Evolutionary conservation across 1,140 invertebrate species (phyloP).

Genomic region (Brachionus rotundiformis): DNA sequence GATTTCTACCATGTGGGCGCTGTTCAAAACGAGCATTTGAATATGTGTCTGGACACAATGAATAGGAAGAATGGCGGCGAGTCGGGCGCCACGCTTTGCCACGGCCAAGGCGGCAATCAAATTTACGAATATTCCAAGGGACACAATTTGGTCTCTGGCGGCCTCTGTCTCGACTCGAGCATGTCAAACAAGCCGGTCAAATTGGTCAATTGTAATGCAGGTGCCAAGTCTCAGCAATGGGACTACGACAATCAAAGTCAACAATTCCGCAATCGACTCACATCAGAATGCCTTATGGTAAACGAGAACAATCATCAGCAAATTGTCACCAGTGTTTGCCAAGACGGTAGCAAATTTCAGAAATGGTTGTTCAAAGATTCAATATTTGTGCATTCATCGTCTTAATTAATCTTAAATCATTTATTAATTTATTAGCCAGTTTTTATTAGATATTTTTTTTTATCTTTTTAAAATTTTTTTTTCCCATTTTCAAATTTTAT

Average conservation of each 20-base stretch:
- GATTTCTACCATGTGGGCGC: conserved; percentile 54
- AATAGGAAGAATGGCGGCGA: conserved; percentile 23
- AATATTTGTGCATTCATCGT: conserved; percentile 13
- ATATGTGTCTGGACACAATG: conserved; percentile 49
- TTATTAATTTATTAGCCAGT: not conserved
- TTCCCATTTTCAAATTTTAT: too few species aligned
- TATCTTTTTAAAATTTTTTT: not conserved
- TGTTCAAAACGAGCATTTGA: conserved; percentile 35
- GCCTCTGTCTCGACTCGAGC: not conserved
- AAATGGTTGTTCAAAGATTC: conserved; percentile 46
- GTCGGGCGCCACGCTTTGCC: not conserved
- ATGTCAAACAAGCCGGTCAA: not conserved
- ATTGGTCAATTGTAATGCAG: not conserved
- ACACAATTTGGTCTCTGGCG: not conserved
- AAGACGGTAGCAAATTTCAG: not conserved
- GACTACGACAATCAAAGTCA: conserved; percentile 35
- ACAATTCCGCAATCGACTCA: conserved; percentile 12
- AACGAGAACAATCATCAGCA: not conserved
- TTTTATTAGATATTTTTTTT: not conserved
- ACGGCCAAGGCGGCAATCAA: conserved; percentile 50
- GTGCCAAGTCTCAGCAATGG: conserved; percentile 32
- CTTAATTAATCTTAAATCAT: not conserved
- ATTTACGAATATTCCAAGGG: conserved; percentile 39
- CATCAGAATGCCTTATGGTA: not conserved
- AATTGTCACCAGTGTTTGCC: conserved; percentile 3